Conservation (phyloP, 1,140 invertebrate genomes). For the Planococcus citri region DNA sequence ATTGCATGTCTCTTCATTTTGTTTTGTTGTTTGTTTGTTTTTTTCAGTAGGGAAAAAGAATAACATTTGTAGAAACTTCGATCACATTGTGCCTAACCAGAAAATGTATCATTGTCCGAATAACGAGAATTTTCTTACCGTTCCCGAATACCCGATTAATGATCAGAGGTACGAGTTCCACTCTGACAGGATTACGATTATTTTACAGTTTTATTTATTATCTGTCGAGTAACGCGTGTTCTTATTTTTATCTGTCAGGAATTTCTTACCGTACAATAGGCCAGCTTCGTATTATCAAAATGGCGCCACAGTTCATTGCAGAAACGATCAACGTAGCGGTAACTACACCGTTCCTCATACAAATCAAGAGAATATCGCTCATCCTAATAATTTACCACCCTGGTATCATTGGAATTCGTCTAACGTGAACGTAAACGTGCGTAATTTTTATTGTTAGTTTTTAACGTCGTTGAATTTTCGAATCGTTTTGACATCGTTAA, state of each 20-base stretch:
- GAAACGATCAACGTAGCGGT: too few relatives aligned
- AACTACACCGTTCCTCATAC: neutral
- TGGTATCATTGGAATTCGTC: neutral
- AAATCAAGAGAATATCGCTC: neutral
- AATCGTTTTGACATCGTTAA: too few relatives aligned
- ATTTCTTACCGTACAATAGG: too few relatives aligned
- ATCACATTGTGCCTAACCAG: neutral
- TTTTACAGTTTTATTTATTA: neutral
- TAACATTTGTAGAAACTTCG: neutral
- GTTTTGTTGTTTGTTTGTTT: too few relatives aligned
- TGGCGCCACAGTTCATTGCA: too few relatives aligned
- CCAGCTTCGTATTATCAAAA: too few relatives aligned
- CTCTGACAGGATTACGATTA: too few relatives aligned
- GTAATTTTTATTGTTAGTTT: too few relatives aligned
- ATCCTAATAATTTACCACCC: neutral
- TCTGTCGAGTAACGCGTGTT: neutral
- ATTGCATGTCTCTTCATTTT: neutral
- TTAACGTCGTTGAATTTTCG: too few relatives aligned
- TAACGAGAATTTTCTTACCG: neutral
- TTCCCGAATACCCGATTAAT: neutral
- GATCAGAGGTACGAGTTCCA: neutral
- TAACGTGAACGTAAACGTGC: too few relatives aligned
- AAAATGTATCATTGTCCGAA: constrained; percentile 4
- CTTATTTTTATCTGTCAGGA: too few relatives aligned
- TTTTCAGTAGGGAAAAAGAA: neutral